Evolutionary conservation across 2,888 invertebrate species (phyloP), one percentile per base, ranked within the genome.

Genomic region (Neoitamus cyanurus): DNA sequence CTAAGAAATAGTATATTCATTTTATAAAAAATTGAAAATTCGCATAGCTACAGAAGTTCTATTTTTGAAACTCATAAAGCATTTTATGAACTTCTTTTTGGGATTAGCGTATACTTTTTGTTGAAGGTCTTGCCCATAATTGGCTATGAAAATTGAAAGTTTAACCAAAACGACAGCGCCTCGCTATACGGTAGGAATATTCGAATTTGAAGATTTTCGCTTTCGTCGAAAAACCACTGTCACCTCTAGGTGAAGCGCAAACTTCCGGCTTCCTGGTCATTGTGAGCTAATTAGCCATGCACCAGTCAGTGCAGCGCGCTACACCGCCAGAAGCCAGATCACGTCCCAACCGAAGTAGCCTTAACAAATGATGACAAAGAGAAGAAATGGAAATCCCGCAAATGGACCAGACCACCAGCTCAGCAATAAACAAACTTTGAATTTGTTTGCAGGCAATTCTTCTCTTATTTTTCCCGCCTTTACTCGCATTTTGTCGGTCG

Each of bases 261-360:
- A 72, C 72, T 83, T 83, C 83, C 83, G 83, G 70, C 46, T 83
- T 83, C 83, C 82, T 82, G 83, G 28, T 20, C 37, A 42, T 72
- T 83, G 69, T 69, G 15, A 69, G 68, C 25, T 69, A 78, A 78
- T 78, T 78, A 78, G 78, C n/a, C 48, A 78, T 78, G 78, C 78
- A 58, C 58, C 58, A 78, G 78, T 58, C 78, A 78, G 78, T 48
- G 78, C 72, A 72, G 20, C 31, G 20, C 20, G 7, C 42, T n/a
- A 4, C 42, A 11, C 58, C 46, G 48, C 30, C 48, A 78, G 78
- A 46, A 58, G 48, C 42, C 78, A 15, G 30, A 48, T 78, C 20
- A 78, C 48, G 78, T 48, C 46, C 48, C 46, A 11, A 25, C 2
- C 20, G 1, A 13, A 34, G 78, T 4, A 3, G 25, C 28, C 77